Base-by-base conservation (phyloP, 35 echinoderm and acorn worm species). In the Stichopus chloronotus region DNA sequence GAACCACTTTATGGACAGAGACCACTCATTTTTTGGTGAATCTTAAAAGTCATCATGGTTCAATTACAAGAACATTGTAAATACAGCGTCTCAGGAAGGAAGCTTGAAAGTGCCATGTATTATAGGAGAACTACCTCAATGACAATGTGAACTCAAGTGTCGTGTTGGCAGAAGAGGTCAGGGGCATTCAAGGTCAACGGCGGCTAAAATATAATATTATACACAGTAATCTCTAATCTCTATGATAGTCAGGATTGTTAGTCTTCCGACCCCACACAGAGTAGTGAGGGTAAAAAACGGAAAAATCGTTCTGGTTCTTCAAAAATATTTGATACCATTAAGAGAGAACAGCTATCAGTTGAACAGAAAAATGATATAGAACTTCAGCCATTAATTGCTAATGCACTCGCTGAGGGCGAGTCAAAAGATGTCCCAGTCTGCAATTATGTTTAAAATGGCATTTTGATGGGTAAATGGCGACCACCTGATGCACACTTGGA, bases 401-500 rank as follows among this genome's bases (percentile, higher is more conserved):
- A 52, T 5, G 59, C 61, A 4, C 5, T 65, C 2, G 16, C 58
- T 69, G 59, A 88, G 20, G 59, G 52, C 11, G 86, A 88, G 52
- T 43, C 57, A 56, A 68, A 55, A 19, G 20, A 81, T 55, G 25
- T 93, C 59, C 84, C 90, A 55, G 74, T 92, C 8, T 82, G 92
- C 87, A 91, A 88, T 59, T 94, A 94, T 63, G 71, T 83, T 8
- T 80, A 93, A 68, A 14, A 78, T 54, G 87, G 81, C n/a, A 25
- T 94, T 59, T 71, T 96, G 5, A 96, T 96, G 95, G n/a, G 95
- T 57, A 96, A 96, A 81, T 96, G 92, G 92, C 79, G 89, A 88
- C 92, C 95, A 12, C 89, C 80, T 20, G 80, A 96, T 82, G 68
- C 58, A 59, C 56, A 54, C n/a, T 91, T 56, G 20, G 63, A 94